Evolutionary conservation across 2,888 invertebrate genomes (phyloP), one percentile per base, ranked within the genome.

Genomic region (Drosophila mercatorum): DNA sequence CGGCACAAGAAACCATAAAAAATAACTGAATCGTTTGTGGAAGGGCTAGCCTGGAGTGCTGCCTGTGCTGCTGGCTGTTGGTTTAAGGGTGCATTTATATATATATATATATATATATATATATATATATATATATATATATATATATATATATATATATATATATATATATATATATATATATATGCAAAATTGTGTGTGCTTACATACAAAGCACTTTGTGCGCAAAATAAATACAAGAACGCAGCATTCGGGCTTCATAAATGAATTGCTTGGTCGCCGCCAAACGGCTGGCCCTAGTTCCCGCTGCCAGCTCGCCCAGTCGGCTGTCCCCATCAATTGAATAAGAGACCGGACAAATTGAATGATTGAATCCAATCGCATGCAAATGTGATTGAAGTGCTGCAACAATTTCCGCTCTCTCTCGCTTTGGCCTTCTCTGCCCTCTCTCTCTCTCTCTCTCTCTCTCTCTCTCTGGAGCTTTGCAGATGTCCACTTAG

Each of bases 331-430:
- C 40, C 51, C 52, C 58, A 40, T 64, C 75, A 68, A 68, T 75
- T 70, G 68, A 72, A 68, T 78, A 60, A 62, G 70, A 49, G 60
- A 56, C 46, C 51, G 47, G 75, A 61, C 60, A 75, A 80, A 83
- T 86, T 70, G 72, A 83, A 83, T 78, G 78, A 78, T 72, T 80
- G 80, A 80, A 72, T 76, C 66, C 67, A 69, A 68, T 77, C 80
- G 80, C 64, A 81, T 83, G 83, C 80, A 81, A 81, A 85, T 81
- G 71, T 67, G 79, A 79, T 83, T 86, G 78, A 80, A 83, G 65
- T 86, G 78, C 74, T 81, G 43, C 40, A 47, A 14, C 59, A 59
- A 59, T 40, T 40, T 38, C 12, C 46, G 38, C 7, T 17, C 34
- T 12, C 11, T 14, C 4, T 0, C 34, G 34, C 7, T 7, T 7